Evolutionary conservation across 2,888 invertebrate species (phyloP).

Genomic region (Ennomos erosarius): DNA sequence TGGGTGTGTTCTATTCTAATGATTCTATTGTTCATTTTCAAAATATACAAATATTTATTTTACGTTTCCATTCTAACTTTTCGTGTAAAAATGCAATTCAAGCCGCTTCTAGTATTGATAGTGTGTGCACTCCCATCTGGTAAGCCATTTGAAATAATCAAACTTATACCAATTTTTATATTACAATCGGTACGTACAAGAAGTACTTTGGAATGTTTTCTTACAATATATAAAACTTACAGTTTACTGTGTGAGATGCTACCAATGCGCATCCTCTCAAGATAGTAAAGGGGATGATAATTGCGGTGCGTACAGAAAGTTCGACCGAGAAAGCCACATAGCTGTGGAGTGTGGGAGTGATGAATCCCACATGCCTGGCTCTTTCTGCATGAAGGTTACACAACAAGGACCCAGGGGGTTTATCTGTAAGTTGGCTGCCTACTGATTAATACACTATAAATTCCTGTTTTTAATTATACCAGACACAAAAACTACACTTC

Average conservation of each 20-base stretch:
- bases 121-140: slow-evolving; percentile 38
- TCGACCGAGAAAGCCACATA: slow-evolving; percentile 94
- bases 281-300: slow-evolving; percentile 90
- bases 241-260: slow-evolving; percentile 93
- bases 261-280: slow-evolving; percentile 96
- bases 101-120: slow-evolving; percentile 28
- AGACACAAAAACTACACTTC: no score
- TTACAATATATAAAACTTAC: slow-evolving; percentile 56
- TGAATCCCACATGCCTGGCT: slow-evolving; percentile 97
- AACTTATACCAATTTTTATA: neutral
- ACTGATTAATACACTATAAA: no score
- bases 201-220: no score
- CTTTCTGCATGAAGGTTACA: slow-evolving; percentile 97
- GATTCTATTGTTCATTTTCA: neutral
- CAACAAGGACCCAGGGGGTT: slow-evolving; percentile 97
- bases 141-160: slow-evolving; percentile 17
- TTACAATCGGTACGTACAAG: no score
- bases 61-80: no score
- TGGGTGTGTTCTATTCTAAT: no score
- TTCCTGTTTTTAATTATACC: no score
- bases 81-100: slow-evolving; percentile 25
- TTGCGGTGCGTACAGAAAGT: slow-evolving; percentile 95
- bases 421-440: slow-evolving; percentile 90
- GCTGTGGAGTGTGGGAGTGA: slow-evolving; percentile 97
- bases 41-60: no score